Evolutionary conservation across 2,797 vertebrate genomes (phyloP), one percentile per base, ranked within the genome.

Genomic region (Argentina silus): DNA sequence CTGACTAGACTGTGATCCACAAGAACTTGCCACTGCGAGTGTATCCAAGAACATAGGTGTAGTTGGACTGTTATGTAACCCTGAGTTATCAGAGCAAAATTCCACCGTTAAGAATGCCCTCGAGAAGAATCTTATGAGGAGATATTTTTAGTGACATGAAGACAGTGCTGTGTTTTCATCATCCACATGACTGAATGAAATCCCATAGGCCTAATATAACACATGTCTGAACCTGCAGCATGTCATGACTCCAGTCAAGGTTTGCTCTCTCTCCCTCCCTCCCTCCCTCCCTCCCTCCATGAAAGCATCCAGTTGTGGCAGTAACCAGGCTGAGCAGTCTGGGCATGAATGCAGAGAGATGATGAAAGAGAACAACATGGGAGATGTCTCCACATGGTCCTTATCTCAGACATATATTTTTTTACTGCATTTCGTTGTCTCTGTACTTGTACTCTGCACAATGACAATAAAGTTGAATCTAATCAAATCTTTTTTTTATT

Each of bases 181-280:
- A 57, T 9, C 17, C 56, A 21, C 17, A 57, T 9, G 17, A n/a
- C 51, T n/a, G 51, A 36, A 4, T 36, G 27, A 36, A 36, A 36
- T 36, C 27, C 27, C 27, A 36, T 36, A 36, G 27, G 27, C 4
- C 27, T 36, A 36, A 36, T 60, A 60, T 12, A 60, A 60, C 36
- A 60, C 21, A 62, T 62, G 60, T 10, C 42, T 63, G 43, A 63
- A 63, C 61, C 61, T 63, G 61, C 61, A 63, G 42, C n/a, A 43
- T n/a, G 2, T 19, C n/a, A 43, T 23, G 19, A 19, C 55, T 57
- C 55, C 3, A 10, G n/a, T 44, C 15, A 17, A 44, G 6, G 36
- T n/a, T 11, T 21, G 56, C 17, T n/a, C 6, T 6, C 15, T 14
- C 61, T 63, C 14, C 3, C 61, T 36, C 27, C 27, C 4, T 36